These are phyloP conservation scores for Triplophysa yarkandensis DNA, from an alignment of 2,797 vertebrate genomes.

Conservation along the genomic window DNA sequence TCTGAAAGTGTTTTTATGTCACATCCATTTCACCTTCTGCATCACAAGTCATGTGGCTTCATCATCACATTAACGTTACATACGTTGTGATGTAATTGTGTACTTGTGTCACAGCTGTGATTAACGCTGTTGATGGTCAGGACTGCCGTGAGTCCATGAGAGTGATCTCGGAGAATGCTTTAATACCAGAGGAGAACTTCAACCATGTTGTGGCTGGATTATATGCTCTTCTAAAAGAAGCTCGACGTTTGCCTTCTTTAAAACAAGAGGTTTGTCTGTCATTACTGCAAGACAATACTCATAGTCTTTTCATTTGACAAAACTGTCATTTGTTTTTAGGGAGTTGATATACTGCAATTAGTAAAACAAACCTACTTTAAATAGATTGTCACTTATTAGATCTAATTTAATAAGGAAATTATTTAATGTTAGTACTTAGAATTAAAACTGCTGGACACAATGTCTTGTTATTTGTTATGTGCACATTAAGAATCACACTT, in stretches of 20 bases:
- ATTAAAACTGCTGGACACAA: not conserved
- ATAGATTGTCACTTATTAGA: not conserved
- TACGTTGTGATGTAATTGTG: not conserved
- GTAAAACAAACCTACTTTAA: too few relatives aligned
- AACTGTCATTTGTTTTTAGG: too few relatives aligned
- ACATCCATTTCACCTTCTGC: too few relatives aligned
- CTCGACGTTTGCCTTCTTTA: slow-evolving; percentile 80
- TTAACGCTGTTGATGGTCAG: slow-evolving; percentile 80
- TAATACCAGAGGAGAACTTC: slow-evolving; percentile 79
- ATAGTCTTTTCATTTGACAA: too few relatives aligned
- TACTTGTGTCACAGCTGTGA: slow-evolving; percentile 72
- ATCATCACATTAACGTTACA: too few relatives aligned
- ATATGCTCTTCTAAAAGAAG: slow-evolving; percentile 80
- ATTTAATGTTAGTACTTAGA: not conserved
- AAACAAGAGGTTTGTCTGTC: slow-evolving; percentile 78
- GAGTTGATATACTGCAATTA: too few relatives aligned
- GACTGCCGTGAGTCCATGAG: slow-evolving; percentile 77
- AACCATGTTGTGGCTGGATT: slow-evolving; percentile 80
- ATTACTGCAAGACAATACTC: not conserved
- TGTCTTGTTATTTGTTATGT: not conserved
- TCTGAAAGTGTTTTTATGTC: too few relatives aligned
- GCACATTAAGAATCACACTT: not conserved
- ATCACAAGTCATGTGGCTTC: too few relatives aligned
- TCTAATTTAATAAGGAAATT: not conserved
- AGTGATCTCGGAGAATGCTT: slow-evolving; percentile 69